phyloP scores from a whole-genome alignment of 1,140 invertebrate species.

The Colletes latitarsis region DNA sequence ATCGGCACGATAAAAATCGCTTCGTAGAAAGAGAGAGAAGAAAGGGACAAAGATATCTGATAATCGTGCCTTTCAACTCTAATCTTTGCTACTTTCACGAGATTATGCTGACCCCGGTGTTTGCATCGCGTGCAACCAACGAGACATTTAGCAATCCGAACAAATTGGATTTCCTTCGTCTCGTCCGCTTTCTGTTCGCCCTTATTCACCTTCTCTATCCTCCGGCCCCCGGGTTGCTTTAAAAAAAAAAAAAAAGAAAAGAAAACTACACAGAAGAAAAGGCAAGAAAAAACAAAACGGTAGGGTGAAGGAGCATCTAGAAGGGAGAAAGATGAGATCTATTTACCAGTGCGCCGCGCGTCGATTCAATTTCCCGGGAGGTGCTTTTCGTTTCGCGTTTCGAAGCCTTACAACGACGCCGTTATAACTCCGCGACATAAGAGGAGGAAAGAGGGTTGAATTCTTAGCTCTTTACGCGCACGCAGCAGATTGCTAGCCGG shows the following conservation, averaged over 20 bases:
- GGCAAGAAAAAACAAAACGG: neutral
- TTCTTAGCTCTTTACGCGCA: constrained; percentile 40
- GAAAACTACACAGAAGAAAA: too few species aligned
- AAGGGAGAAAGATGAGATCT: constrained; percentile 47
- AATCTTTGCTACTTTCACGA: constrained; percentile 35
- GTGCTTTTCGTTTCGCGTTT: constrained; percentile 58
- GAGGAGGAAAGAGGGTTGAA: constrained; percentile 25
- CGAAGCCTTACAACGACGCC: constrained; percentile 48
- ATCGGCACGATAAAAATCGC: constrained; percentile 13
- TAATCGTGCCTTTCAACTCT: constrained; percentile 37
- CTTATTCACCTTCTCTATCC: neutral
- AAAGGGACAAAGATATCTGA: neutral
- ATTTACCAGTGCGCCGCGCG: constrained; percentile 51
- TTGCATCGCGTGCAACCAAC: constrained; percentile 40
- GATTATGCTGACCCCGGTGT: constrained; percentile 42
- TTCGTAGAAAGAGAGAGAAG: too few species aligned
- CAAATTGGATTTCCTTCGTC: constrained; percentile 45
- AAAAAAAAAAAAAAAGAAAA: neutral
- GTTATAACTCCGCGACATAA: constrained; percentile 51
- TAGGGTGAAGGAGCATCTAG: too few species aligned
- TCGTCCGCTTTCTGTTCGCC: constrained; percentile 6
- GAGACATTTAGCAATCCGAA: constrained; percentile 47
- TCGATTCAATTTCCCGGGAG: constrained; percentile 61
- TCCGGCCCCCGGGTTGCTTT: neutral
- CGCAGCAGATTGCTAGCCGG: constrained; percentile 53